A percentile compares a stretch with the other conserved stretches of the same genome.
Evolutionary conservation across 1,140 invertebrate species (phyloP).

Genomic region (Camponotus floridanus): DNA sequence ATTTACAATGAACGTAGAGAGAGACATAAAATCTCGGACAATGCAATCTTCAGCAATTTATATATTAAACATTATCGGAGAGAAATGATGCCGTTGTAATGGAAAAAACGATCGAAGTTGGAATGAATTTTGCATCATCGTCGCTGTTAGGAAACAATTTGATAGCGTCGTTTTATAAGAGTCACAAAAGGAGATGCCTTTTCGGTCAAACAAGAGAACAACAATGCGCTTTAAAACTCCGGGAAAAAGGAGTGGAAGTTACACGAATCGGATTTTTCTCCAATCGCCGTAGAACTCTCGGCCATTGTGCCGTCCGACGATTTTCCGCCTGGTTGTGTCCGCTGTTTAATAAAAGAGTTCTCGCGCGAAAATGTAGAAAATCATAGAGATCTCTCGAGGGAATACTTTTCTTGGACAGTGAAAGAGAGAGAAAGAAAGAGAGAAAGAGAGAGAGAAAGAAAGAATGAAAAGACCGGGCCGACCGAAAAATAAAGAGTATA

Average conservation of each 20-base stretch:
- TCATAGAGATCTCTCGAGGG: slow-evolving; percentile 32
- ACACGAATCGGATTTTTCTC: slow-evolving; percentile 55
- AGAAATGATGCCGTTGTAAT: neutral
- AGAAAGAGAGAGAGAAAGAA: neutral
- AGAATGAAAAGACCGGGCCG: neutral
- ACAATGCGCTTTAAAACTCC: slow-evolving; percentile 40
- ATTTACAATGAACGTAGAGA: neutral
- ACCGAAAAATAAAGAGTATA: slow-evolving; percentile 42
- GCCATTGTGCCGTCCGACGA: slow-evolving; percentile 42
- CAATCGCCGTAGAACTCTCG: slow-evolving; percentile 52
- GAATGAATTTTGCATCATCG: neutral
- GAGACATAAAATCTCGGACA: neutral
- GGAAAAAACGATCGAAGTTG: slow-evolving; percentile 32
- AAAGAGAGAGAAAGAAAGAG: neutral
- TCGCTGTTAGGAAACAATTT: slow-evolving; percentile 51
- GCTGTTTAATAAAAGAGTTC: slow-evolving; percentile 58
- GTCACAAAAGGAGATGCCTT: slow-evolving; percentile 45
- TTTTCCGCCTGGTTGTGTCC: slow-evolving; percentile 49
- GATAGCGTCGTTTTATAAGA: slow-evolving; percentile 49
- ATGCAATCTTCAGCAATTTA: slow-evolving; percentile 27
- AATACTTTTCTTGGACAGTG: too few species aligned
- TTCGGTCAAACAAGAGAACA: slow-evolving; percentile 56
- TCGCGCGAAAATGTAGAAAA: slow-evolving; percentile 53
- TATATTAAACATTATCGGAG: slow-evolving; percentile 29
- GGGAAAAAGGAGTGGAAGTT: neutral